Conservation (phyloP, 2,113 vertebrate species). For the Elachura formosa region DNA sequence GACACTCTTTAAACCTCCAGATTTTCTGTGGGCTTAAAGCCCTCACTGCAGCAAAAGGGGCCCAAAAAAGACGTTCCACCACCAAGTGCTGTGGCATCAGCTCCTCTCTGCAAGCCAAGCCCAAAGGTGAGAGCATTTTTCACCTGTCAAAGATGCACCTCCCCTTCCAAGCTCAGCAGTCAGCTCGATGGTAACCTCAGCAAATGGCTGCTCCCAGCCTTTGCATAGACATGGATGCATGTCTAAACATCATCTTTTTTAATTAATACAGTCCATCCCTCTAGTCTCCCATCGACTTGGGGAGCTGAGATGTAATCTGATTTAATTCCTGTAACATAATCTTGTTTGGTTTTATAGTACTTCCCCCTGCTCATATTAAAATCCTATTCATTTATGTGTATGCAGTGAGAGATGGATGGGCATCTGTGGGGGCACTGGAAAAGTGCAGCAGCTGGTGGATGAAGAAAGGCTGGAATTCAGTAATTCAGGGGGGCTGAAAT, state of each 20-base stretch:
- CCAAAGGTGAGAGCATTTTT: not conserved
- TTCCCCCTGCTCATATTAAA: slow-evolving; percentile 71
- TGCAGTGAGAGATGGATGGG: slow-evolving; percentile 42
- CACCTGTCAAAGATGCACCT: not conserved
- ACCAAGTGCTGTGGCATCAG: not conserved
- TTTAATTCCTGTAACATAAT: slow-evolving; percentile 69
- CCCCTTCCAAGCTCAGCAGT: not conserved
- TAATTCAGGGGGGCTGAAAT: not conserved
- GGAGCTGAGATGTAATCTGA: slow-evolving; percentile 63
- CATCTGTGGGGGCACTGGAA: slow-evolving; percentile 15
- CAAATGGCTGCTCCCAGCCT: not conserved
- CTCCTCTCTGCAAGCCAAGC: not conserved
- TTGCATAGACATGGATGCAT: not conserved
- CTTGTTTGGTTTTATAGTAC: slow-evolving; percentile 60
- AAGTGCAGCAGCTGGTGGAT: slow-evolving; percentile 23
- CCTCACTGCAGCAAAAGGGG: not conserved
- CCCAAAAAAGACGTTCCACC: not conserved
- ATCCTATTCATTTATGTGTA: slow-evolving; percentile 70
- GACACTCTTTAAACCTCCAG: not conserved
- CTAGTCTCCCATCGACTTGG: slow-evolving; percentile 12
- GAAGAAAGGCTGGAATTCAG: not conserved
- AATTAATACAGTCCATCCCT: slow-evolving; percentile 46
- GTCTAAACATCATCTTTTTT: not conserved
- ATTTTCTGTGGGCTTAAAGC: not conserved
- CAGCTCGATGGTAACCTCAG: not conserved